Base-by-base conservation (phyloP, 23 tunicate genomes). In the Corella eumyota region DNA sequence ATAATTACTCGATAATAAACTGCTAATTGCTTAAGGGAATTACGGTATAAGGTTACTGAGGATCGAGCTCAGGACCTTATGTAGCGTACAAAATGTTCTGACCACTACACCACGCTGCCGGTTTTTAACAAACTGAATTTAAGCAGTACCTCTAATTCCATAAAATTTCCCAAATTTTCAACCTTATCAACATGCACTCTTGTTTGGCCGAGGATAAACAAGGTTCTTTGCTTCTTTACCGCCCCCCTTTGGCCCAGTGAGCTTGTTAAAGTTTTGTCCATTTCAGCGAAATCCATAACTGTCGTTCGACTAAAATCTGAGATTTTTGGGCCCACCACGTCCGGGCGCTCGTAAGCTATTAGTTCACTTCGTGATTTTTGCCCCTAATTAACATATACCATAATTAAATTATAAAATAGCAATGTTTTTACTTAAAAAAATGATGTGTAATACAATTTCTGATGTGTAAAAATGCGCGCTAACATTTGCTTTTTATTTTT, bases 171-270 rank as follows among this genome's bases (percentile, higher is more conserved):
- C 15, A 88, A 61, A 28, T 68, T 72, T 60, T 78, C 62, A 20
- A 88, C 96, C 36, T 68, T 53, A 30, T 88, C 96, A 2, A 71
- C 77, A 54, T 88, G 96, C 17, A 88, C 58, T 30, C 96, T 61
- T 25, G 96, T 88, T 68, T 88, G 96, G 1, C 78, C 88, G 50
- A 73, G 46, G 67, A 78, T 76, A 47, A 78, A 88, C 52, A 88
- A 48, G 27, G 45, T 61, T 40, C 96, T 52, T 56, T 47, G 46
- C 58, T 88, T 88, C 15, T 58, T 44, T 23, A 88, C 96, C 2
- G 66, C 62, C 20, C 96, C 96, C 48, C 61, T 75, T 17, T 63
- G 67, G 6, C 88, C 88, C 30, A 65, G 11, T 27, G 88, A 66
- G 4, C 25, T 21, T 2, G 65, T 9, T 13, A 88, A 47, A 0